Conservation (phyloP, 2,888 invertebrate species). For the Megamerina dolium region DNA sequence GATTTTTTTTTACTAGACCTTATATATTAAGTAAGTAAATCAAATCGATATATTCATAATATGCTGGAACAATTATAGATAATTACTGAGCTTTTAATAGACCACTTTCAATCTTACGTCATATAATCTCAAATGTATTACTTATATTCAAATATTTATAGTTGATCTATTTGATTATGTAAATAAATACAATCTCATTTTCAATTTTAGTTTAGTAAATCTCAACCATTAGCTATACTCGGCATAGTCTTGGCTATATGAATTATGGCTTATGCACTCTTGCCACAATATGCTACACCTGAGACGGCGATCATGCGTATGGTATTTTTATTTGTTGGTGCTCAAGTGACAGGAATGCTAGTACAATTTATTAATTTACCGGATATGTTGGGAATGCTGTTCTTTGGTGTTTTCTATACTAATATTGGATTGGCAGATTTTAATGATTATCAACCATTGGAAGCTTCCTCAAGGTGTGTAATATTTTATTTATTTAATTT, state of each 20-base stretch:
- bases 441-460: conserved; percentile 49
- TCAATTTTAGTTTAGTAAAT: conserved; percentile 43
- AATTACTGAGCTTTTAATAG: no score
- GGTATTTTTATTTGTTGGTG: conserved; percentile 44
- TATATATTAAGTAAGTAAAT: no score
- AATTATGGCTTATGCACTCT: conserved; percentile 43
- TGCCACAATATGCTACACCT: conserved; percentile 40
- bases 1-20: no score
- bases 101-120: no score
- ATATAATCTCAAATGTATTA: no score
- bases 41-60: no score
- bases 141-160: no score
- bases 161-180: no score
- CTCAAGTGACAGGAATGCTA: conserved; percentile 42
- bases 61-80: no score
- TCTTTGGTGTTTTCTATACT: conserved; percentile 54
- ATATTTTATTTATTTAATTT: no score
- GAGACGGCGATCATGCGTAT: conserved; percentile 44
- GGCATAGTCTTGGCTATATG: conserved; percentile 45
- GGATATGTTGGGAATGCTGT: conserved; percentile 60
- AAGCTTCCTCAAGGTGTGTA: conserved; percentile 53
- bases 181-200: no score
- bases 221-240: conserved; percentile 43
- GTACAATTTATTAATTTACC: conserved; percentile 45
- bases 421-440: conserved; percentile 52